phyloP scores from a whole-genome alignment of 2,797 vertebrate species.

The Florisuga fusca region DNA sequence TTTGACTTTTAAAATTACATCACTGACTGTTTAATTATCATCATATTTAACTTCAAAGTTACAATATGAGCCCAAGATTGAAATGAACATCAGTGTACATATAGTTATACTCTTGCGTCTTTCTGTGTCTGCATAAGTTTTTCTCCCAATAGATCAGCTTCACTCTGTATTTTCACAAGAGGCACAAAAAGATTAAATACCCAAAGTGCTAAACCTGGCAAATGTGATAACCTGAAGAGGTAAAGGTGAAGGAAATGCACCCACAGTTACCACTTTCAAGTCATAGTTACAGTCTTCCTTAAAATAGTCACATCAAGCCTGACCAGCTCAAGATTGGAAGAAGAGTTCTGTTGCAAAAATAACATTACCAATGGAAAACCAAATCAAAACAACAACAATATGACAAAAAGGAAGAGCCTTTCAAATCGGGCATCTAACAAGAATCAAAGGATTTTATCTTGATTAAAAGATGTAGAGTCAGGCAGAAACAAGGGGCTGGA shows the following conservation, averaged over 20 bases:
- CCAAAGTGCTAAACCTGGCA: not conserved
- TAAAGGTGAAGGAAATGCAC: not conserved
- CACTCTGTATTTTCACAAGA: not conserved
- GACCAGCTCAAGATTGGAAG: not conserved
- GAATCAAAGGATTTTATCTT: not conserved
- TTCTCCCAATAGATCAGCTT: not conserved
- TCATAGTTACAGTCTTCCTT: not conserved
- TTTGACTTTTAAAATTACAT: not conserved
- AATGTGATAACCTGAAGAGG: not conserved
- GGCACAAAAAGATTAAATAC: not conserved
- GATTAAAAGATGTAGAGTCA: not conserved
- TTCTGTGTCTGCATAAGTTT: rapidly evolving
- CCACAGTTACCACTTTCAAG: not conserved
- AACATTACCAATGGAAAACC: not conserved
- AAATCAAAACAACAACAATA: not conserved
- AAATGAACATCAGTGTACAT: not conserved
- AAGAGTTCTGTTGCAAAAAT: not conserved
- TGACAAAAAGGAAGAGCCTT: not conserved
- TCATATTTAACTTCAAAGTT: not conserved
- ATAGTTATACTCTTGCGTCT: not conserved
- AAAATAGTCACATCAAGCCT: not conserved
- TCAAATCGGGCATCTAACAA: not conserved
- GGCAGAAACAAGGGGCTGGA: not conserved
- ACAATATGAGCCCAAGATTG: not conserved
- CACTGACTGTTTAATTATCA: not conserved